phyloP scores from a whole-genome alignment of 2,113 vertebrate genomes.

The rabbit (Oryctolagus cuniculus) region mOryCun1.1 NC_091439.1:78800001-78800500 shows the following conservation, averaged over 20 bases:
- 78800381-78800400: constrained; percentile 26
- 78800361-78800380: neutral
- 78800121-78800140: too few species aligned
- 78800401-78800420: neutral
- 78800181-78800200: constrained; percentile 43
- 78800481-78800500: neutral
- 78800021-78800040: too few species aligned
- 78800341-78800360: neutral
- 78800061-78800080: too few species aligned
- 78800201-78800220: neutral
- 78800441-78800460: constrained; percentile 24
- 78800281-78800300: neutral
- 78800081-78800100: too few species aligned
- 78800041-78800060: too few species aligned
- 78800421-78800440: constrained; percentile 9
- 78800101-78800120: too few species aligned
- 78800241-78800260: neutral
- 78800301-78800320: neutral
- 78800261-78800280: neutral
- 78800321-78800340: neutral
- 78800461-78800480: neutral
- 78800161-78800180: constrained; percentile 9
- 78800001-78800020: too few species aligned
- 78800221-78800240: neutral
- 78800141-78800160: too few species aligned